These are phyloP conservation scores for Tuta absoluta DNA, from an alignment of 2,888 invertebrate species.

Conservation along the genomic window DNA sequence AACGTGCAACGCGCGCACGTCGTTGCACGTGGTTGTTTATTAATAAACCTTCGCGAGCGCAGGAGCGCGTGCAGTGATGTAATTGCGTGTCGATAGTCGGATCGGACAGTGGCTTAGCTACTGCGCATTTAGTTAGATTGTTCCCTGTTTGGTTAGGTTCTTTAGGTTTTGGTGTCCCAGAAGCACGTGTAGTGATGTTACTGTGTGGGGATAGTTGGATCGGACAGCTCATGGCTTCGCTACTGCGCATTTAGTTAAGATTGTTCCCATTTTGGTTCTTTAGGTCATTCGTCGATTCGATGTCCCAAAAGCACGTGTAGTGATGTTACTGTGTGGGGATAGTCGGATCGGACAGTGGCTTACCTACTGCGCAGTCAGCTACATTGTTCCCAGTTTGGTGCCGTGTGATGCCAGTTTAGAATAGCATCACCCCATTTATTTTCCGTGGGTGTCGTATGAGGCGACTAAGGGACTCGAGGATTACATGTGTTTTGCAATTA, in stretches of 20 bases:
- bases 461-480: no score
- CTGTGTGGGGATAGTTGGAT: not conserved
- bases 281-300: no score
- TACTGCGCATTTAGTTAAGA: not conserved
- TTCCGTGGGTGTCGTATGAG: no score
- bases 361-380: not conserved
- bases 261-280: not conserved
- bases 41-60: conserved; percentile 60
- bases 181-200: not conserved
- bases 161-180: no score
- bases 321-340: not conserved
- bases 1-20: conserved; percentile 40
- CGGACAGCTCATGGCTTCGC: not conserved
- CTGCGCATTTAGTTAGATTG: not conserved
- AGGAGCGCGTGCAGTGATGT: conserved; percentile 70
- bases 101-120: conserved; percentile 3
- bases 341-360: not conserved
- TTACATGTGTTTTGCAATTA: no score
- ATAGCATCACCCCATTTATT: no score
- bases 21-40: conserved; percentile 72
- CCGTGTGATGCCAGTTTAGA: no score
- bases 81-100: conserved; percentile 57
- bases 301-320: no score
- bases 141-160: not conserved
- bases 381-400: no score